Conservation (phyloP, 1,140 invertebrate species). For the Tetramorium simillimum region DNA sequence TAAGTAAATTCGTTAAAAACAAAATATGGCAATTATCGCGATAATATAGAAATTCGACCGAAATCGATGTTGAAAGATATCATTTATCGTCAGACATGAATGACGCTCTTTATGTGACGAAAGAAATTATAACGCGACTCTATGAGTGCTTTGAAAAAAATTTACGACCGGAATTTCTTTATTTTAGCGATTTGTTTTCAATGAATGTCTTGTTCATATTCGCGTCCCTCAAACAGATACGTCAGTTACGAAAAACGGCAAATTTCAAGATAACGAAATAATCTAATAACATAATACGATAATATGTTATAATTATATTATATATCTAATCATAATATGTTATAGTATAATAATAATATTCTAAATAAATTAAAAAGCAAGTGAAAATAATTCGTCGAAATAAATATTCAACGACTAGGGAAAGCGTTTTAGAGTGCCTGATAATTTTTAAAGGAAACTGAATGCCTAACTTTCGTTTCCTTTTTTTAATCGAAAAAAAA, state of each 20-base stretch:
- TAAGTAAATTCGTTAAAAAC: constrained; percentile 1
- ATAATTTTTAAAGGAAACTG: neutral
- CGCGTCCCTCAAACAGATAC: neutral
- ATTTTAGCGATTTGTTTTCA: constrained; percentile 22
- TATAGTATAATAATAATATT: neutral
- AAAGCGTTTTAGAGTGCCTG: neutral
- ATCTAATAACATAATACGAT: neutral
- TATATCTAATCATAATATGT: neutral
- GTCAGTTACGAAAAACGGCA: neutral
- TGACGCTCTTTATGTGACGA: constrained; percentile 61
- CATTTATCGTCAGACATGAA: constrained; percentile 42
- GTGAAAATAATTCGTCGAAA: neutral
- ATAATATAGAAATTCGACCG: constrained; percentile 38
- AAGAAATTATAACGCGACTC: constrained; percentile 15
- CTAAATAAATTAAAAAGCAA: neutral
- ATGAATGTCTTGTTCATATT: constrained; percentile 35
- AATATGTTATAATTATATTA: neutral
- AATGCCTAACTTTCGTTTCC: neutral
- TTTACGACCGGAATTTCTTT: neutral
- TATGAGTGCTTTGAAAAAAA: constrained; percentile 22
- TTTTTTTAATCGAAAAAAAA: neutral
- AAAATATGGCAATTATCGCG: constrained; percentile 38
- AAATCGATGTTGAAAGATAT: constrained; percentile 10
- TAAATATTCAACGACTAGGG: neutral
- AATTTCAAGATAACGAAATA: neutral